A percentile compares a stretch with the other conserved stretches of the same genome.
Evolutionary conservation across 2,113 vertebrate species (phyloP).

Genomic region (Cyanoderma ruficeps): DNA sequence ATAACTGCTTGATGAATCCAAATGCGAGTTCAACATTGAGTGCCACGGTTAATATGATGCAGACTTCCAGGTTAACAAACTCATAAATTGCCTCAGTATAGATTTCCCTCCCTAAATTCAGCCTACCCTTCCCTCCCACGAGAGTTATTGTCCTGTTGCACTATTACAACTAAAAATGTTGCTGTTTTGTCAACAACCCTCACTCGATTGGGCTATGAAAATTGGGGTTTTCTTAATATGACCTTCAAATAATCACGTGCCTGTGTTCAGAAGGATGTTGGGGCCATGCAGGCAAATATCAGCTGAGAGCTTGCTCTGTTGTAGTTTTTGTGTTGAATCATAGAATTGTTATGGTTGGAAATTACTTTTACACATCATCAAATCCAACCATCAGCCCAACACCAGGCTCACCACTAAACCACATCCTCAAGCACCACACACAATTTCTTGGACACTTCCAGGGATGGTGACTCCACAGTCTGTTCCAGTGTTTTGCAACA

Average conservation of each 20-base stretch:
- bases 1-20: conserved; percentile 36
- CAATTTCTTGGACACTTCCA: not conserved
- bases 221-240: not conserved
- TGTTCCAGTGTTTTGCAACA: not conserved
- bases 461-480: not conserved
- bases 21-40: not conserved
- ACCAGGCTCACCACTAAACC: not conserved
- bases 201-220: not conserved
- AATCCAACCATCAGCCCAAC: not conserved
- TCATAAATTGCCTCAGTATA: not conserved
- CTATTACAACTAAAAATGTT: not conserved
- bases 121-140: not conserved
- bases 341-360: not conserved
- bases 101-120: not conserved
- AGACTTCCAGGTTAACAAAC: conserved; percentile 38
- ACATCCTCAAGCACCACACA: too few relatives aligned
- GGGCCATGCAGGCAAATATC: not conserved
- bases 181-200: not conserved
- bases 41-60: not conserved
- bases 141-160: not conserved
- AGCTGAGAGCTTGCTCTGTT: not conserved
- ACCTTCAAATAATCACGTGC: not conserved
- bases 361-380: not conserved
- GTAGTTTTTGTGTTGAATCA: not conserved
- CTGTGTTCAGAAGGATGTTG: not conserved